A percentile compares a stretch with the other conserved stretches of the same genome.
phyloP scores from a whole-genome alignment of 2,888 invertebrate species.

The Drosophila ustulata region DNA sequence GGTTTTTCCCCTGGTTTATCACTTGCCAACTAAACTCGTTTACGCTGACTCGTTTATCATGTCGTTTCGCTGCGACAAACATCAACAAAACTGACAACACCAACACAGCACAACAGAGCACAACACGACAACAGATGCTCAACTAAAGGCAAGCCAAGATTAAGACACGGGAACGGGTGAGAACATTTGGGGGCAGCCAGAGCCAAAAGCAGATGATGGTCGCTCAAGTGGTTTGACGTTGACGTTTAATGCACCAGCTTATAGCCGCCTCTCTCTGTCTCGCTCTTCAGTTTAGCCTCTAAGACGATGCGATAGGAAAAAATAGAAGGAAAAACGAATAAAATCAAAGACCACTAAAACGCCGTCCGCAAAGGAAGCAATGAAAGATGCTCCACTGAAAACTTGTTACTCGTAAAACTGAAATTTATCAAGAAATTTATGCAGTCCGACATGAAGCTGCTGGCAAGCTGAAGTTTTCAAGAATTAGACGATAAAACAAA shows the following conservation, averaged over 20 bases:
- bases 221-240: slow-evolving; percentile 52
- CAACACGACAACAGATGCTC: slow-evolving; percentile 45
- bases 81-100: slow-evolving; percentile 54
- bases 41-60: slow-evolving; percentile 72
- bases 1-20: slow-evolving; percentile 53
- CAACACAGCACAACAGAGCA: slow-evolving; percentile 28
- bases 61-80: slow-evolving; percentile 53
- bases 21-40: slow-evolving; percentile 74
- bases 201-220: slow-evolving; percentile 20
- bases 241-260: slow-evolving; percentile 58
- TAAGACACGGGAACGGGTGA: neutral
- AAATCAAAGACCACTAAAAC: slow-evolving; percentile 25
- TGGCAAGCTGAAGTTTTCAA: neutral
- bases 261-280: slow-evolving; percentile 13
- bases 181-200: neutral
- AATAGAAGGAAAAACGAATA: slow-evolving; percentile 5
- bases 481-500: neutral
- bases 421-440: slow-evolving; percentile 5
- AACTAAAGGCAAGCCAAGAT: slow-evolving; percentile 29
- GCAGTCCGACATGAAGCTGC: neutral
- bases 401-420: slow-evolving; percentile 1
- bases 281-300: slow-evolving; percentile 19
- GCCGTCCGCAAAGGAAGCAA: slow-evolving; percentile 6
- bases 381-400: slow-evolving; percentile 4
- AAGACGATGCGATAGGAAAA: slow-evolving; percentile 1